These are phyloP conservation scores for Myripristis murdjan DNA, from an alignment of 2,797 vertebrate genomes.

Conservation along the genomic window DNA sequence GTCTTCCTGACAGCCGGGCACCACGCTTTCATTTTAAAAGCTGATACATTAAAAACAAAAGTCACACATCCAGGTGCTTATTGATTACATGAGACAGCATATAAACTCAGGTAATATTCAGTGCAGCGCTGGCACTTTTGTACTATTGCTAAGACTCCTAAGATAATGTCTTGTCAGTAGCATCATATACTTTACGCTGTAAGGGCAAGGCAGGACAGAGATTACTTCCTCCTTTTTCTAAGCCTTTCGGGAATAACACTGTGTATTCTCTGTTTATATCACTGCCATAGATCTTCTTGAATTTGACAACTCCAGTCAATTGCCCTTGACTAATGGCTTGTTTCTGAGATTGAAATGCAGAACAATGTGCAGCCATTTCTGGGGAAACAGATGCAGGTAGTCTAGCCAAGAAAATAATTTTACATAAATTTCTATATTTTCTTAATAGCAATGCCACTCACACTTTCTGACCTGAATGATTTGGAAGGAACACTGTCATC, in stretches of 20 bases:
- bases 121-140: constrained; percentile 20
- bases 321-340: constrained; percentile 72
- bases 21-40: constrained; percentile 23
- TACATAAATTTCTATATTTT: constrained; percentile 50
- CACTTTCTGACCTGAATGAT: constrained; percentile 39
- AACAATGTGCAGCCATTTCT: constrained; percentile 59
- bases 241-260: constrained; percentile 45
- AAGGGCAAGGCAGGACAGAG: constrained; percentile 38
- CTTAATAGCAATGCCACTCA: constrained; percentile 50
- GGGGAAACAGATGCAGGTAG: constrained; percentile 50
- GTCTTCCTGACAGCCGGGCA: constrained; percentile 18
- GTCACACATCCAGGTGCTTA: constrained; percentile 19
- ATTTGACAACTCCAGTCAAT: constrained; percentile 77
- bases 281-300: constrained; percentile 71
- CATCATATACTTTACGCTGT: constrained; percentile 13
- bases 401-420: constrained; percentile 49
- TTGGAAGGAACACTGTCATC: constrained; percentile 54
- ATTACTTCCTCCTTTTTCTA: constrained; percentile 48
- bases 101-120: constrained; percentile 15
- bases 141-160: constrained; percentile 24
- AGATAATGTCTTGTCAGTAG: constrained; percentile 42
- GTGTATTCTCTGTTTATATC: constrained; percentile 48
- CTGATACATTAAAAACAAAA: constrained; percentile 30
- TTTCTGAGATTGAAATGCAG: constrained; percentile 64
- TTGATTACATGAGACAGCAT: constrained; percentile 45